Evolutionary conservation across 2,113 vertebrate species (phyloP).

Genomic region (Genyomyrus donnyi): DNA sequence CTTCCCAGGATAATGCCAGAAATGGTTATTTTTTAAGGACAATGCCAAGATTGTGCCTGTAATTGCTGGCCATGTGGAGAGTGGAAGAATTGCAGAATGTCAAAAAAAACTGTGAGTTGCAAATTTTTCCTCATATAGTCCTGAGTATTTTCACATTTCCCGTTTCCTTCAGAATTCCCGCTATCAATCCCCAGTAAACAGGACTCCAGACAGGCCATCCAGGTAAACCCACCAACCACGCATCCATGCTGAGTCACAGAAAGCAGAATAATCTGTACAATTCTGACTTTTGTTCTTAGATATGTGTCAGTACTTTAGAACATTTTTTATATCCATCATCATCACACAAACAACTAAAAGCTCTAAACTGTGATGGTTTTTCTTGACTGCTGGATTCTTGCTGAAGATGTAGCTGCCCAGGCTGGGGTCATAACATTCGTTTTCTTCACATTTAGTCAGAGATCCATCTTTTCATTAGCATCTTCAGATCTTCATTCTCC

Average conservation of each 20-base stretch:
- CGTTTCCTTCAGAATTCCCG: slow-evolving; percentile 34
- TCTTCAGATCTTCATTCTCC: background rate
- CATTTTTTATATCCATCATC: background rate
- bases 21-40: background rate
- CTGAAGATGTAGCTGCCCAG: background rate
- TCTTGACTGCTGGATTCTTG: background rate
- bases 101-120: background rate
- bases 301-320: background rate
- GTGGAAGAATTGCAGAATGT: background rate
- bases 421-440: background rate
- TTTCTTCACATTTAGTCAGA: background rate
- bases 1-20: background rate
- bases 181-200: slow-evolving; percentile 29
- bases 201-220: slow-evolving; percentile 30
- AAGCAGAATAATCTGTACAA: background rate
- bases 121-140: background rate
- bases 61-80: background rate
- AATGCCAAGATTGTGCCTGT: background rate
- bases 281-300: background rate
- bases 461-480: background rate
- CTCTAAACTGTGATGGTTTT: background rate
- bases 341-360: background rate
- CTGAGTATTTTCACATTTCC: slow-evolving; percentile 18
- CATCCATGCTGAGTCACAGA: background rate
- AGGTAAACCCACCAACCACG: slow-evolving; percentile 28